Evolutionary conservation across 1,140 invertebrate genomes (phyloP).

Genomic region (Trichomalopsis sarcophagae): DNA sequence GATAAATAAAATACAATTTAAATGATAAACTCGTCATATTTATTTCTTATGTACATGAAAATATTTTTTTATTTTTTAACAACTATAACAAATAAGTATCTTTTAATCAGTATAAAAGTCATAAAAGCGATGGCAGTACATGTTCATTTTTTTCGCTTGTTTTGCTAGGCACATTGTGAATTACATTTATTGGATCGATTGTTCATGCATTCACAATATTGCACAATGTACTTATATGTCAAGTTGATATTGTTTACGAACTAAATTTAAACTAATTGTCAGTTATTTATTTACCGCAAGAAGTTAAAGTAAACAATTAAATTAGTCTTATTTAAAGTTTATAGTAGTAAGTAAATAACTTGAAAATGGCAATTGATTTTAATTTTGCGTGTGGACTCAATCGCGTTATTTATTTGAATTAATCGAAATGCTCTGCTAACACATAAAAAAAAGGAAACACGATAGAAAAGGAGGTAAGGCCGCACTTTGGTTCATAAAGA

Average conservation of each 20-base stretch:
- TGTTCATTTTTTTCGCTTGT: not conserved
- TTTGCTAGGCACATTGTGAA: not conserved
- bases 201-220: too few species aligned
- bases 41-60: conserved; percentile 44
- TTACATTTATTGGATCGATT: too few species aligned
- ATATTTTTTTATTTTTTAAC: not conserved
- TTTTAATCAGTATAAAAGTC: not conserved
- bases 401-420: too few species aligned
- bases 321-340: not conserved
- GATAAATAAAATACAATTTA: conserved; percentile 44
- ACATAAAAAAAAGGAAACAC: too few species aligned
- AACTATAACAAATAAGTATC: not conserved
- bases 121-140: not conserved
- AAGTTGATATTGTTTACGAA: not conserved
- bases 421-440: too few species aligned
- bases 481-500: too few species aligned
- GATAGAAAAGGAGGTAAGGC: too few species aligned
- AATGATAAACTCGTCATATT: conserved; percentile 47
- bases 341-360: not conserved
- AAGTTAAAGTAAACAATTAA: not conserved
- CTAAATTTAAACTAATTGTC: not conserved
- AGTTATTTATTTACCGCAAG: not conserved
- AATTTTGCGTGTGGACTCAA: not conserved
- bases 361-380: not conserved
- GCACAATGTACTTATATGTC: too few species aligned